Evolutionary conservation across 2,888 invertebrate genomes (phyloP).

Genomic region (Eupithecia subumbrata): DNA sequence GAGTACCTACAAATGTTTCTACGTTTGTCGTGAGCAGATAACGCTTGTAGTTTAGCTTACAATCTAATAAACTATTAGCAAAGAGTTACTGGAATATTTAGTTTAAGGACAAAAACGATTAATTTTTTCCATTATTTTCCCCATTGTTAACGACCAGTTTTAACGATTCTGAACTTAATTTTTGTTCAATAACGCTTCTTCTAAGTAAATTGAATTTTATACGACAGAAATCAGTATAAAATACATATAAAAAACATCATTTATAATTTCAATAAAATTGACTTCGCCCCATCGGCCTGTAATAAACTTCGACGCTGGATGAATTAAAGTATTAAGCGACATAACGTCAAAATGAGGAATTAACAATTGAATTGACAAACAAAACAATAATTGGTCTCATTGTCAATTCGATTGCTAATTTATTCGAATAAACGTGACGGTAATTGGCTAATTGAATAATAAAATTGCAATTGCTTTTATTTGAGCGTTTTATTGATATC

Average conservation of each 20-base stretch:
- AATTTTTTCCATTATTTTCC: not conserved
- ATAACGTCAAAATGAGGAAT: conserved; percentile 64
- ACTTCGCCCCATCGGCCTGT: not conserved
- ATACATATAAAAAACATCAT: conserved; percentile 9
- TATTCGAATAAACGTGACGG: conserved; percentile 57
- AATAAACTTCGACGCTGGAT: conserved; percentile 17
- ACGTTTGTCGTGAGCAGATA: conserved; percentile 34
- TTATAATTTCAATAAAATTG: conserved; percentile 18
- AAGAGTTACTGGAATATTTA: not conserved
- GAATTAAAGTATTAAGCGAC: conserved; percentile 31
- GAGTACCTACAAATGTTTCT: conserved; percentile 34
- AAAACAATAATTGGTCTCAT: conserved; percentile 62
- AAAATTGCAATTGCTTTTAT: conserved; percentile 54
- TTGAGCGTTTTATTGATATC: not conserved
- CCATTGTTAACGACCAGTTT: not conserved
- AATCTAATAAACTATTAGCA: conserved; percentile 11
- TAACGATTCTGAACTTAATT: not conserved
- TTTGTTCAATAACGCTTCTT: not conserved
- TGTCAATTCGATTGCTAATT: conserved; percentile 65
- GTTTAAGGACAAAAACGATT: not conserved
- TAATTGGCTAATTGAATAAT: conserved; percentile 67
- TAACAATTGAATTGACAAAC: conserved; percentile 70
- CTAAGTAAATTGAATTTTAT: not conserved
- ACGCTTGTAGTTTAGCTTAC: conserved; percentile 23
- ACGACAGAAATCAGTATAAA: not conserved